Base-by-base conservation (phyloP, 2,888 invertebrate genomes). In the Sabatieria punctata region DNA sequence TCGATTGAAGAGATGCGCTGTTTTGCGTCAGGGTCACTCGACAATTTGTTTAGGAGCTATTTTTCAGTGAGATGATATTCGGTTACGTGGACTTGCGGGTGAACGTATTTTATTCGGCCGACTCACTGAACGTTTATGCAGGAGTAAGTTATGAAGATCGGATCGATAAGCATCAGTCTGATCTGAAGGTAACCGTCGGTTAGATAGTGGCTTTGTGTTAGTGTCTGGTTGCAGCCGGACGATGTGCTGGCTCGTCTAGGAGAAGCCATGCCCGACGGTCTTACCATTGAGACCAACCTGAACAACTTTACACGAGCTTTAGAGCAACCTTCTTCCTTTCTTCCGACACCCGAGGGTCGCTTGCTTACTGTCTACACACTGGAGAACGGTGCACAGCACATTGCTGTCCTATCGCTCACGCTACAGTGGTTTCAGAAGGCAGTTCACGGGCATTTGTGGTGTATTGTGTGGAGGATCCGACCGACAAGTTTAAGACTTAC, bases 1-100 rank as follows among this genome's bases (percentile, higher is more conserved):
- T n/a, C n/a, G n/a, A n/a, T n/a, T n/a, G n/a, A n/a, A n/a, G n/a
- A n/a, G n/a, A n/a, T n/a, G n/a, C n/a, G n/a, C n/a, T n/a, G n/a
- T n/a, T n/a, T n/a, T n/a, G n/a, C n/a, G n/a, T n/a, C n/a, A n/a
- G n/a, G n/a, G n/a, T n/a, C n/a, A n/a, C n/a, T n/a, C n/a, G n/a
- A n/a, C n/a, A n/a, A n/a, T n/a, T 24, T 23, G 23, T 4, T 8
- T 11, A n/a, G 15, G 23, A 38, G 22, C 15, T 51, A 41, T 51
- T 51, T 66, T 68, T 26, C 61, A 76, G 77, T 59, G 95, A 95
- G 70, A 81, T 78, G 51, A 86, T 95, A 65, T 89, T 88, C 72
- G 95, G 93, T 2, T 95, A 88, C 65, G 78, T 80, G 61, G 80
- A 84, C 60, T 70, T 93, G 30, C 73, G 74, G 49, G 77, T 91